Evolutionary conservation across 2,113 vertebrate species (phyloP).

Genomic region (Notarius quadriscutis): DNA sequence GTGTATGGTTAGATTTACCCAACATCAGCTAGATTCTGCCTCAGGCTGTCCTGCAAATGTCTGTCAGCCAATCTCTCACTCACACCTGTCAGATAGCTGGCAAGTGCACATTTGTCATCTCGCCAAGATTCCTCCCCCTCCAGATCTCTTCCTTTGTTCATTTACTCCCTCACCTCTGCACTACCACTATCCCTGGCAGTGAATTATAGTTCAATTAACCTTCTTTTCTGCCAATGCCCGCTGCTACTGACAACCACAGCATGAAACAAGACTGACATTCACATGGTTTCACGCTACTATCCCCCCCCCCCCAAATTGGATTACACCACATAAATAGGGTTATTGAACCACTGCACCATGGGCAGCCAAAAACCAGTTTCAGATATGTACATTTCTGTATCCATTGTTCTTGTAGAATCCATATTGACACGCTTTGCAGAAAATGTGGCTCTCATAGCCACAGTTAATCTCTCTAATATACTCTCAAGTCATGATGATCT

Average conservation of each 20-base stretch:
- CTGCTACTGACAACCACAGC: conserved; percentile 45
- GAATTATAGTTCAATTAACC: conserved; percentile 63
- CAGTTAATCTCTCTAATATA: background rate
- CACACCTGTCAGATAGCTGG: conserved; percentile 48
- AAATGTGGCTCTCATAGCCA: background rate
- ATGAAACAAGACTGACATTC: conserved; percentile 52
- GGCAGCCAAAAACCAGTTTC: conserved; percentile 6
- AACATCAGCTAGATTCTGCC: conserved; percentile 41
- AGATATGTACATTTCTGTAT: background rate
- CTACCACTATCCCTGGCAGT: conserved; percentile 46
- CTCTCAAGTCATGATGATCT: background rate
- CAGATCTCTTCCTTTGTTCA: conserved; percentile 39
- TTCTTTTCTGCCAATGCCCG: conserved; percentile 38
- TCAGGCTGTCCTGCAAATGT: conserved; percentile 28
- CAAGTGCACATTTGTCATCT: conserved; percentile 47
- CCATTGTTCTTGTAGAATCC: conserved; percentile 17
- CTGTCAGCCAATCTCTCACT: conserved; percentile 55
- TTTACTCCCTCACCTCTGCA: conserved; percentile 25
- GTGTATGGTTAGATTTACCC: conserved; percentile 21
- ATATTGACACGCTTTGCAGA: background rate
- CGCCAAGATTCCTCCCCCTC: conserved; percentile 34
- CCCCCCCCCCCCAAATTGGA: conserved; percentile 45
- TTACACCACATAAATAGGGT: conserved; percentile 50
- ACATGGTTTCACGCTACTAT: conserved; percentile 36
- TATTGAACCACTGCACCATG: conserved; percentile 6